These are phyloP conservation scores for Coranthus polyacanthus DNA, from an alignment of 2,797 vertebrate genomes.

Conservation along the genomic window DNA sequence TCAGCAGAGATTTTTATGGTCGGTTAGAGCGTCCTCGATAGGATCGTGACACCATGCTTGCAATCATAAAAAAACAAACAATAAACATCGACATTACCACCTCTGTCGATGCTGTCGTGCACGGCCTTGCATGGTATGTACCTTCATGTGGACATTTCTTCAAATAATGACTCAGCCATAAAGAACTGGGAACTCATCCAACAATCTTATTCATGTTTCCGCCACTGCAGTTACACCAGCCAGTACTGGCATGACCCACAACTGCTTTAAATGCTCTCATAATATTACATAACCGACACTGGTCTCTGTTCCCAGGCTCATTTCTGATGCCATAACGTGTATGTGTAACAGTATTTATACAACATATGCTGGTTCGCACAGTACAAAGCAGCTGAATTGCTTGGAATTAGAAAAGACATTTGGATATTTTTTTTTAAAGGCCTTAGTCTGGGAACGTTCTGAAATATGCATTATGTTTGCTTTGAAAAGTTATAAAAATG, in stretches of 20 bases:
- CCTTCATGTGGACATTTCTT: constrained; percentile 71
- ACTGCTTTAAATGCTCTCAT: constrained; percentile 42
- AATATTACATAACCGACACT: constrained; percentile 49
- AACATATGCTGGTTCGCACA: not conserved
- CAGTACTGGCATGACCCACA: constrained; percentile 63
- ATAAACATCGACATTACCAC: constrained; percentile 3
- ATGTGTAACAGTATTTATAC: constrained; percentile 18
- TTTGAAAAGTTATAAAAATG: too few relatives aligned
- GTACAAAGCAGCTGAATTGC: too few relatives aligned
- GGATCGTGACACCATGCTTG: not conserved
- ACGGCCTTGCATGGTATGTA: constrained; percentile 55
- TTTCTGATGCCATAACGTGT: constrained; percentile 30
- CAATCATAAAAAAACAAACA: not conserved
- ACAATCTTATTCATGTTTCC: constrained; percentile 61
- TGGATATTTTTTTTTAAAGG: too few relatives aligned
- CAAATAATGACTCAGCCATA: constrained; percentile 63
- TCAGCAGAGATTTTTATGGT: constrained; percentile 88
- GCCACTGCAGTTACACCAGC: constrained; percentile 44
- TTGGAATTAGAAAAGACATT: too few relatives aligned
- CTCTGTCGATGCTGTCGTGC: constrained; percentile 28
- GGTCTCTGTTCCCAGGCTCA: constrained; percentile 55
- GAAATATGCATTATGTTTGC: too few relatives aligned
- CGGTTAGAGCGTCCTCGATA: too few relatives aligned
- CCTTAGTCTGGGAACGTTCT: too few relatives aligned
- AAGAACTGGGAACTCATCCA: constrained; percentile 70